phyloP scores from a whole-genome alignment of 2,888 invertebrate genomes.

The Acanthosoma haemorrhoidale region DNA sequence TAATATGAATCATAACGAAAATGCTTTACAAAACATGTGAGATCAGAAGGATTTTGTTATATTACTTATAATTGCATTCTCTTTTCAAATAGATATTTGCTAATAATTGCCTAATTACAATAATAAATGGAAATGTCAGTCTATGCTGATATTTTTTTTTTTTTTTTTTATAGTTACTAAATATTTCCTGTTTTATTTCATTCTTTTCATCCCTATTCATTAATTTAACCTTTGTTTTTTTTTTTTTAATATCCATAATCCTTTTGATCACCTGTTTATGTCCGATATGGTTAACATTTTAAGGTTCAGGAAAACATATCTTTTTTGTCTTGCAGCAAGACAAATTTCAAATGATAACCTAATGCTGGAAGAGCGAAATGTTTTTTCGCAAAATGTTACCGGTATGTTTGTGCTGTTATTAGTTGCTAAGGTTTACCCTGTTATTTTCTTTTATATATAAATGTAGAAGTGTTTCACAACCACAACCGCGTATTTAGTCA shows the following conservation, averaged over 20 bases:
- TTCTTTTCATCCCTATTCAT: too few species aligned
- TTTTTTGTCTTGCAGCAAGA: background rate
- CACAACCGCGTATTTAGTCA: background rate
- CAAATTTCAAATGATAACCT: background rate
- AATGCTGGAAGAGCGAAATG: too few species aligned
- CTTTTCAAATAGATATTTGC: too few species aligned
- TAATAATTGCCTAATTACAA: too few species aligned
- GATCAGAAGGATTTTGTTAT: background rate
- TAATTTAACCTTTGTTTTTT: too few species aligned
- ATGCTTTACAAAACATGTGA: background rate
- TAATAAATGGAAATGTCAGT: too few species aligned
- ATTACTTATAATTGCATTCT: background rate
- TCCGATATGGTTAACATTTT: background rate
- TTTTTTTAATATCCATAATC: background rate
- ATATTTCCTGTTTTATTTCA: too few species aligned
- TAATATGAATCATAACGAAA: background rate
- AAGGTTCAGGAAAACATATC: background rate
- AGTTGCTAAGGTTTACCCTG: too few species aligned
- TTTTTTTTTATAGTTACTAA: too few species aligned
- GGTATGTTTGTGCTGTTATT: background rate
- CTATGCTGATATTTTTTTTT: too few species aligned
- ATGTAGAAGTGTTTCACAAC: background rate
- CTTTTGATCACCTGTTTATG: background rate
- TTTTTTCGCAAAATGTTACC: background rate
- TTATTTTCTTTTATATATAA: too few species aligned